Evolutionary conservation across 1,140 invertebrate species (phyloP), one percentile per base, ranked within the genome.

Genomic region (Chelonus insularis): DNA sequence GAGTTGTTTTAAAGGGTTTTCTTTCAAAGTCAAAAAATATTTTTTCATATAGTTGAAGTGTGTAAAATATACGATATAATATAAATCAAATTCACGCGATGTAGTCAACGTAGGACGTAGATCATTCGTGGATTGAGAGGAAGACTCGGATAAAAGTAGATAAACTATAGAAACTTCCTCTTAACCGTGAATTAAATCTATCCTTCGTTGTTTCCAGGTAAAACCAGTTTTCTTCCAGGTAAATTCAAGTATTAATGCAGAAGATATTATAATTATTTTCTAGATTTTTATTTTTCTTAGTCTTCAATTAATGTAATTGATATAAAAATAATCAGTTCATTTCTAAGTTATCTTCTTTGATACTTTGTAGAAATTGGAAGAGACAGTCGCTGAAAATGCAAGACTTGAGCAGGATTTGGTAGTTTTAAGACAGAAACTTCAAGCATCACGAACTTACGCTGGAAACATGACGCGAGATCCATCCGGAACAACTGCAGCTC

Each of bases 351-450:
- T 8, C 23, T 60, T 41, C 43, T 54, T 12, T 63, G 64, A 25
- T 25, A 21, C 37, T 12, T 76, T 80, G 14, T 76, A 93, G 91
- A 92, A 93, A 87, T 78, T 96, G 58, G 94, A 96, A 77, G 92
- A 94, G 73, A 94, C 91, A 0, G 91, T 94, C 11, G 91, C 91
- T 1, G 93, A 94, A 62, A 95, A 95, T 76, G 91, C 91, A 7
- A 86, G 91, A 6, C 76, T 95, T 29, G 94, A 96, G 76, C 91
- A 94, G 67, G 93, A 96, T 73, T 80, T 96, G 60, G 86, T 94
- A 18, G 85, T 94, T 14, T 77, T 96, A 18, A 84, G 92, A 5
- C 92, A 93, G 68, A 94, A 94, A 76, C 82, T 95, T 20, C 90
- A 94, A 71, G 86, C 87, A 9, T 86, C 89, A 4, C 83, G 72